Percentiles rank a stretch among this genome's conserved stretches.
These are phyloP conservation scores for Charaxes varanes DNA, from an alignment of 1,140 invertebrate species.

Conservation along the genomic window DNA sequence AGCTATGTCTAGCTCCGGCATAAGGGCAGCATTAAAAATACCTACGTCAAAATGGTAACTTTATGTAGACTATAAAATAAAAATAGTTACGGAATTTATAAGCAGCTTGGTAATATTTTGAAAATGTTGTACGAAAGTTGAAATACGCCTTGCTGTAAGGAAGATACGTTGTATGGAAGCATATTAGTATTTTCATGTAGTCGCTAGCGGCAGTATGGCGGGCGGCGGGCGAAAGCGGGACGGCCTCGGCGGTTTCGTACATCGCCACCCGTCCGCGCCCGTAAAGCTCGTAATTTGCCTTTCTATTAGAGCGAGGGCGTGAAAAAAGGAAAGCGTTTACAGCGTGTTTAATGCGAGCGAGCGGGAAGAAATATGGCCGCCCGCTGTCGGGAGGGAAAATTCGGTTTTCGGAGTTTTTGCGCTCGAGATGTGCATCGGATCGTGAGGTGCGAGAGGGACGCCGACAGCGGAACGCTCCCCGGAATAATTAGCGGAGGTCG, in stretches of 20 bases:
- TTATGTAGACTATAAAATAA: no score
- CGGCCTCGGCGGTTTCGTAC: slow-evolving; percentile 62
- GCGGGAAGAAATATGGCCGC: slow-evolving; percentile 71
- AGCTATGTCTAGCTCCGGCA: no score
- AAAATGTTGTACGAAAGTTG: no score
- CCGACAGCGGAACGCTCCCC: slow-evolving; percentile 54
- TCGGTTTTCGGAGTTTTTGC: slow-evolving; percentile 71
- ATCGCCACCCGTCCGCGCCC: slow-evolving; percentile 70
- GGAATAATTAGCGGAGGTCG: slow-evolving; percentile 71
- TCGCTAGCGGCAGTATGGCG: slow-evolving; percentile 45
- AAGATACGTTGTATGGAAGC: slow-evolving; percentile 21
- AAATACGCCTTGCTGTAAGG: not conserved
- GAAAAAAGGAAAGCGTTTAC: slow-evolving; percentile 75
- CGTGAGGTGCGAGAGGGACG: slow-evolving; percentile 56
- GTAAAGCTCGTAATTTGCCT: slow-evolving; percentile 74
- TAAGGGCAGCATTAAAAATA: no score
- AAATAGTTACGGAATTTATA: no score
- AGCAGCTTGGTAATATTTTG: no score
- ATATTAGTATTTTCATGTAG: slow-evolving; percentile 67
- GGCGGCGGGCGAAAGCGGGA: slow-evolving; percentile 42
- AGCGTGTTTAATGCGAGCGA: slow-evolving; percentile 72
- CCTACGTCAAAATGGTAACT: no score
- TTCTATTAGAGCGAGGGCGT: slow-evolving; percentile 74
- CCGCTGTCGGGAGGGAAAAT: slow-evolving; percentile 69
- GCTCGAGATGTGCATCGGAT: slow-evolving; percentile 66